Percentiles rank a stretch among this genome's conserved stretches.
phyloP scores from a whole-genome alignment of 2,888 invertebrate genomes.

The Chrysolina oricalcia region DNA sequence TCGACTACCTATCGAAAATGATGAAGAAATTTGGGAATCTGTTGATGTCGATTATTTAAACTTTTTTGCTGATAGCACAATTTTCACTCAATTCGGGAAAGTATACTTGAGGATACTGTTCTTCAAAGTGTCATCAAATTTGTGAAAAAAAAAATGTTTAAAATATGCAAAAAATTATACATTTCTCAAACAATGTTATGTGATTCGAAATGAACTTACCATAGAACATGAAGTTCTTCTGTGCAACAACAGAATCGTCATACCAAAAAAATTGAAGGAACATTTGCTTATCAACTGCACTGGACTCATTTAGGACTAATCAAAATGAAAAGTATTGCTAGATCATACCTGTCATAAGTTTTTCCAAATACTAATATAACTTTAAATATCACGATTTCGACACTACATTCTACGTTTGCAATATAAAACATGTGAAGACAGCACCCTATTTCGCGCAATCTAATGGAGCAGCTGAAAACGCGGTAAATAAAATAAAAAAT shows the following conservation, averaged over 20 bases:
- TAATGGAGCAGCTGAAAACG: no score
- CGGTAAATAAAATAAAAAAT: no score
- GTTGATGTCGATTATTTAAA: constrained; percentile 4
- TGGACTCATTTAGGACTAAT: no score
- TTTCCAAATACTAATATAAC: no score
- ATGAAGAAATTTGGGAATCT: constrained; percentile 13
- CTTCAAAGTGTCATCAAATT: not conserved
- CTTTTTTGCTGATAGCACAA: not conserved
- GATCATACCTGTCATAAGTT: no score
- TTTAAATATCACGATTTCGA: no score
- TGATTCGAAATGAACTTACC: not conserved
- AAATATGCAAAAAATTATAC: constrained; percentile 9
- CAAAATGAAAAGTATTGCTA: no score
- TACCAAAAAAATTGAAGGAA: not conserved
- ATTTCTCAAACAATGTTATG: not conserved
- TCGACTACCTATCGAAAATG: not conserved
- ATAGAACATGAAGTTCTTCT: constrained; percentile 10
- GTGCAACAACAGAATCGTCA: not conserved
- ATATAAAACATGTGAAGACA: no score
- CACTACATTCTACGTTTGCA: no score
- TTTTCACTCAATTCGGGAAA: not conserved
- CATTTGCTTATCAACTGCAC: no score
- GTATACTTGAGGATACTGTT: not conserved
- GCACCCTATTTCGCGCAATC: no score
- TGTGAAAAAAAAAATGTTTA: not conserved